Conservation (phyloP, 2,113 vertebrate species). For the Orientallactaga bullata region DNA sequence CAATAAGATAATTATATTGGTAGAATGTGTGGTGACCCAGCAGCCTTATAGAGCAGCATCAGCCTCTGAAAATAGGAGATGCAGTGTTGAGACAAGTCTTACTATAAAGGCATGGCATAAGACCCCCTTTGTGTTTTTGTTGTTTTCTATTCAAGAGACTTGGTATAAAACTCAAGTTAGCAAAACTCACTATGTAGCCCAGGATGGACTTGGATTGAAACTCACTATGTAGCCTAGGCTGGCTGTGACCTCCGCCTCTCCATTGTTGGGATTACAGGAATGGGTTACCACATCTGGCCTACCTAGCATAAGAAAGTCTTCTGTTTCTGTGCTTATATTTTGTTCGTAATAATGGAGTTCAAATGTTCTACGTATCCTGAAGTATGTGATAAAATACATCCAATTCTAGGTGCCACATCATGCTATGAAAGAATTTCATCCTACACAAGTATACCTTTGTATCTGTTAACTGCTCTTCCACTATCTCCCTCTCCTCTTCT, state of each 20-base stretch:
- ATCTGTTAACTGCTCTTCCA: neutral
- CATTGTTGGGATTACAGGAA: too few species aligned
- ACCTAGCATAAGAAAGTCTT: too few species aligned
- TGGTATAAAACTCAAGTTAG: too few species aligned
- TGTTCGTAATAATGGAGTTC: neutral
- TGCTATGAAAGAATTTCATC: neutral
- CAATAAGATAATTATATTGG: neutral
- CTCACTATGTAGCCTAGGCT: too few species aligned
- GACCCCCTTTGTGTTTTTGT: neutral
- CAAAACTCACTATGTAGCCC: too few species aligned
- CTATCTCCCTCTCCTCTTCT: rapidly evolving
- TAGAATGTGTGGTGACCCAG: neutral
- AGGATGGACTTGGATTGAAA: too few species aligned
- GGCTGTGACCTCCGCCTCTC: too few species aligned
- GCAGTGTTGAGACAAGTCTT: neutral
- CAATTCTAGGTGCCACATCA: neutral
- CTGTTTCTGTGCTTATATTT: too few species aligned
- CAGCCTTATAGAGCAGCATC: too few species aligned
- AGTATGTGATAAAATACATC: neutral
- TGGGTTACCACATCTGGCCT: too few species aligned
- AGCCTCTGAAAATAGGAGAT: neutral
- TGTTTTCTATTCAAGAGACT: neutral
- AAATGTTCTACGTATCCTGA: neutral
- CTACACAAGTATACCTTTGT: neutral
- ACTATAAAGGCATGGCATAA: neutral